Evolutionary conservation across 2,888 invertebrate genomes (phyloP).

Genomic region (Heteropelma amictum): DNA sequence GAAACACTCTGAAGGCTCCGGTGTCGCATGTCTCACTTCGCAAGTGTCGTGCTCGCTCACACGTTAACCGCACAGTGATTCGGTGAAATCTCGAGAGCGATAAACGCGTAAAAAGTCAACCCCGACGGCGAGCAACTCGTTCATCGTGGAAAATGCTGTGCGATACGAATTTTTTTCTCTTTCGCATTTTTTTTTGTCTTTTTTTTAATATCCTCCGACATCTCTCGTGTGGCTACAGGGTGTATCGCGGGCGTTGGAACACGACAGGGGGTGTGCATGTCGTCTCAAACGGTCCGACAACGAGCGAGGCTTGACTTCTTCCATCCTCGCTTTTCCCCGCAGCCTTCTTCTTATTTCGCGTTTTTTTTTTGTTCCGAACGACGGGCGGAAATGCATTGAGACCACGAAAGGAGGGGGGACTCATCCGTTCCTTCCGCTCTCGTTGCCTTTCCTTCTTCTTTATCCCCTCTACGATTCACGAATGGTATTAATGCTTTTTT

Average conservation of each 20-base stretch:
- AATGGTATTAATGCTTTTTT: too few species aligned
- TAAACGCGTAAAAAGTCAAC: conserved; percentile 31
- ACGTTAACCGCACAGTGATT: conserved; percentile 17
- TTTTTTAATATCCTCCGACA: not conserved
- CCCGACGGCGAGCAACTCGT: conserved; percentile 22
- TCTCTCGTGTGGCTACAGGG: not conserved
- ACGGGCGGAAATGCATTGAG: conserved; percentile 31
- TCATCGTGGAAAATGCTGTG: conserved; percentile 20
- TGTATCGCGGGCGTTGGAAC: not conserved
- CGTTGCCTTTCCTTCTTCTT: too few species aligned
- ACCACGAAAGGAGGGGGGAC: too few species aligned
- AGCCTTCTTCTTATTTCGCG: conserved; percentile 23
- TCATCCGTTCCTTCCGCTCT: too few species aligned
- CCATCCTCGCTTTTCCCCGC: not conserved
- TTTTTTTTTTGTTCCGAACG: conserved; percentile 1
- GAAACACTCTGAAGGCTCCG: conserved; percentile 10
- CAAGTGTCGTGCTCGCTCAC: not conserved
- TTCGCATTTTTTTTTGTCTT: too few species aligned
- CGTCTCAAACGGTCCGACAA: conserved; percentile 4
- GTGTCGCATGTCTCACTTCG: not conserved
- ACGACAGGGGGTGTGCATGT: conserved; percentile 4
- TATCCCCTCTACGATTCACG: too few species aligned
- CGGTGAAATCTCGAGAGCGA: conserved; percentile 25
- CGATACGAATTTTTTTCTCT: conserved; percentile 28
- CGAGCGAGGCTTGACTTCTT: conserved; percentile 10